phyloP scores from a whole-genome alignment of 1,140 invertebrate species.

The Heterodera schachtii region DNA sequence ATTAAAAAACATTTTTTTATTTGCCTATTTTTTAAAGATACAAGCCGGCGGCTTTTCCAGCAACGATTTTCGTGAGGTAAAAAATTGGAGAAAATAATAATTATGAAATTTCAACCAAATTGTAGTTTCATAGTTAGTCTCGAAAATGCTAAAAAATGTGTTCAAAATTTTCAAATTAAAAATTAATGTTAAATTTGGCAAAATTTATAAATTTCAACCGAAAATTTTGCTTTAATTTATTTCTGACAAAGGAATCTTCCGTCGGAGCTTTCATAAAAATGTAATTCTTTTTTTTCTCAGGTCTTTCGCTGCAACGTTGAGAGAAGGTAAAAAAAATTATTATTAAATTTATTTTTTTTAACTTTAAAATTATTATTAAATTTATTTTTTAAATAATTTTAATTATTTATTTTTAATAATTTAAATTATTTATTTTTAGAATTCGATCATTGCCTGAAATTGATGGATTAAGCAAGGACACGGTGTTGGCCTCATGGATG shows the following conservation, averaged over 20 bases:
- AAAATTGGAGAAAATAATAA: neutral
- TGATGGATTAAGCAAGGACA: conserved; percentile 95
- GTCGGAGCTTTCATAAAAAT: neutral
- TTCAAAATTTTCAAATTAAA: no score
- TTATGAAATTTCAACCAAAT: no score
- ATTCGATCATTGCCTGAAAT: conserved; percentile 92
- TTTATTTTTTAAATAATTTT: neutral
- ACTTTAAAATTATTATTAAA: no score
- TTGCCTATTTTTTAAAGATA: neutral
- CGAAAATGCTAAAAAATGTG: no score
- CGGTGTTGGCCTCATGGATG: conserved; percentile 95
- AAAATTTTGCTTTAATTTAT: no score
- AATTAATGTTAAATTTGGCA: no score
- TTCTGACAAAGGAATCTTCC: no score
- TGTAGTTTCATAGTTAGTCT: no score
- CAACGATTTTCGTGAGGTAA: conserved; percentile 94
- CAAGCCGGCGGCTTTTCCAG: conserved; percentile 93
- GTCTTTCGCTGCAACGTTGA: conserved; percentile 65
- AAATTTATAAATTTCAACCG: no score
- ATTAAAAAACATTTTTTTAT: neutral
- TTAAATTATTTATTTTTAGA: conserved; percentile 14
- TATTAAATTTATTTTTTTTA: no score
- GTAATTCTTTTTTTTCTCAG: conserved; percentile 14
- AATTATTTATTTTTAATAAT: neutral
- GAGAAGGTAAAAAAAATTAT: conserved; percentile 36